Conservation (phyloP, 53 echinoderm and acorn worm species). For the Luidia sarsii region DNA sequence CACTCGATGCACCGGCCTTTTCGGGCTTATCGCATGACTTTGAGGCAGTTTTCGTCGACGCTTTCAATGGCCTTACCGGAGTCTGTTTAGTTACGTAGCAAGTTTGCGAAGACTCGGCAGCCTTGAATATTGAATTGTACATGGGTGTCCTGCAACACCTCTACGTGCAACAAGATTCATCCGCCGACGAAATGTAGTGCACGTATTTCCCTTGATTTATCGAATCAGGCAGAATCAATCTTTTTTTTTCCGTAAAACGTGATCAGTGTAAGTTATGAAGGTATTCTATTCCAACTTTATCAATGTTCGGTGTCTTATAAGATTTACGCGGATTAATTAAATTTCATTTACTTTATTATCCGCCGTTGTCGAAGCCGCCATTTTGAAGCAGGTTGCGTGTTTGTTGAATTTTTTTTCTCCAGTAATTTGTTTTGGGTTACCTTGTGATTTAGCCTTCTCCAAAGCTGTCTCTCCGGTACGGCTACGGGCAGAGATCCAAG, state of each 20-base stretch:
- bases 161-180: conserved; percentile 32
- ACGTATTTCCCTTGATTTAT: too few species aligned
- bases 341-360: not conserved
- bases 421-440: conserved; percentile 14
- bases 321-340: conserved; percentile 8
- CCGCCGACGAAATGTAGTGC: conserved; percentile 24
- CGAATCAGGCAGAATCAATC: not conserved
- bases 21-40: conserved; percentile 4
- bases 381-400: not conserved
- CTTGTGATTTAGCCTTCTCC: too few species aligned
- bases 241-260: not conserved
- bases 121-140: not conserved
- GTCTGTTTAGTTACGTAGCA: too few species aligned
- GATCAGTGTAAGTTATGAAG: not conserved
- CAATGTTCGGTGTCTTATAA: not conserved
- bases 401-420: conserved; percentile 32
- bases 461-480: too few species aligned
- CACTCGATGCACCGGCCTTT: not conserved
- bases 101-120: too few species aligned
- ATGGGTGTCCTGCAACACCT: conserved; percentile 42
- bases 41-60: not conserved
- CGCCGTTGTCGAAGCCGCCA: conserved; percentile 3
- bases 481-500: too few species aligned
- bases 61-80: too few species aligned
- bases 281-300: not conserved